Evolutionary conservation across 2,888 invertebrate genomes (phyloP).

Genomic region (Yponomeuta sedellus): DNA sequence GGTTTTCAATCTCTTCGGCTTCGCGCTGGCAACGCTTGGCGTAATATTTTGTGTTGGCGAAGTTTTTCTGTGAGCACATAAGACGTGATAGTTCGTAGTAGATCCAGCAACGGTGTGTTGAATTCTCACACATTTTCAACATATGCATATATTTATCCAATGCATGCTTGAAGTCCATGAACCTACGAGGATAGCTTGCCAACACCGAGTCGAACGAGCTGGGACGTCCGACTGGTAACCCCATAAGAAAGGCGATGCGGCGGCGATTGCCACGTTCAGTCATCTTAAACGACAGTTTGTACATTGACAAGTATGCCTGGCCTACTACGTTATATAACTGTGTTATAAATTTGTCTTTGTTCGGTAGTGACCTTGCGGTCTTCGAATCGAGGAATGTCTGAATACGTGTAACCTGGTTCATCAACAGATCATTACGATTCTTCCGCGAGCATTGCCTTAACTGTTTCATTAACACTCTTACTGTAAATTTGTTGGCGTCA

Average conservation of each 20-base stretch:
- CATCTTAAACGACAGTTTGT: constrained; percentile 60
- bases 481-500: constrained; percentile 45
- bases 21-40: constrained; percentile 64
- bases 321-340: constrained; percentile 61
- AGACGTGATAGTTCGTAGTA: constrained; percentile 64
- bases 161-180: constrained; percentile 56
- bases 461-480: not conserved
- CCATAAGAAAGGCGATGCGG: constrained; percentile 66
- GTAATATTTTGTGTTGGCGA: constrained; percentile 63
- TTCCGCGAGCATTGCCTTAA: constrained; percentile 29
- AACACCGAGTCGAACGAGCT: constrained; percentile 67
- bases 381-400: constrained; percentile 60
- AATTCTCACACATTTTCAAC: constrained; percentile 66
- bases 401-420: constrained; percentile 63
- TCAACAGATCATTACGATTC: constrained; percentile 43
- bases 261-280: constrained; percentile 65
- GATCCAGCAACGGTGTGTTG: constrained; percentile 66
- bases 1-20: constrained; percentile 51
- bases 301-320: constrained; percentile 58
- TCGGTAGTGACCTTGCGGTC: constrained; percentile 58
- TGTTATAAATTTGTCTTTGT: constrained; percentile 59
- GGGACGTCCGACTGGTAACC: constrained; percentile 56
- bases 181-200: constrained; percentile 64
- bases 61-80: constrained; percentile 60
- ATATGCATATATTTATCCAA: constrained; percentile 47